These are phyloP conservation scores for Mormyrus proboscirostris DNA, from an alignment of 2,797 vertebrate species.

Conservation along the genomic window DNA sequence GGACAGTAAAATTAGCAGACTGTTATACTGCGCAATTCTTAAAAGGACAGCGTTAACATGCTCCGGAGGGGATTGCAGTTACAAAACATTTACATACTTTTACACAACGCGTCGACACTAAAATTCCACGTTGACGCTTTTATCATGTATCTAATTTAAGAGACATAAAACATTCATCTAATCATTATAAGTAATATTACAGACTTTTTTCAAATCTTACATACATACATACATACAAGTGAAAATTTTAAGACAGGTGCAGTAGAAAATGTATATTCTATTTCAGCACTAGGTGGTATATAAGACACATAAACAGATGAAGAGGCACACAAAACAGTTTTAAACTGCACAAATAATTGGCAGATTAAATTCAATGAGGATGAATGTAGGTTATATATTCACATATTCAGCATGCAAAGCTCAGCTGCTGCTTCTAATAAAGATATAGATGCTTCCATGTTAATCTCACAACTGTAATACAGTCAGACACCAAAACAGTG, in stretches of 20 bases:
- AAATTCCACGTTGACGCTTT: background rate
- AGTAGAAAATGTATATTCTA: background rate
- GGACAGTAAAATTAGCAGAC: no score
- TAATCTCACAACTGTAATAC: background rate
- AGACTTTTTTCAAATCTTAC: background rate
- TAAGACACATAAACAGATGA: background rate
- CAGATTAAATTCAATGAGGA: background rate
- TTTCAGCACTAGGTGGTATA: background rate
- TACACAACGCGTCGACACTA: no score
- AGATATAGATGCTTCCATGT: background rate
- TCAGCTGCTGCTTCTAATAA: background rate
- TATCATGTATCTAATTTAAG: background rate
- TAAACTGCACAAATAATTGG: background rate
- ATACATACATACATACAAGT: background rate
- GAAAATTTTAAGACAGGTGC: background rate
- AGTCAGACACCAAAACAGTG: background rate
- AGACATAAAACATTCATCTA: background rate
- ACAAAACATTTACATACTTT: no score
- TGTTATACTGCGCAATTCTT: no score
- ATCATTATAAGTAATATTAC: background rate
- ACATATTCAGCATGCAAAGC: background rate
- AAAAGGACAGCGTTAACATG: no score
- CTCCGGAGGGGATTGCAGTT: no score
- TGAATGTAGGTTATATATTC: background rate
- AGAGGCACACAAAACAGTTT: background rate